Conservation (phyloP, 1,140 invertebrate genomes). For the Meloidogyne floridensis region DNA sequence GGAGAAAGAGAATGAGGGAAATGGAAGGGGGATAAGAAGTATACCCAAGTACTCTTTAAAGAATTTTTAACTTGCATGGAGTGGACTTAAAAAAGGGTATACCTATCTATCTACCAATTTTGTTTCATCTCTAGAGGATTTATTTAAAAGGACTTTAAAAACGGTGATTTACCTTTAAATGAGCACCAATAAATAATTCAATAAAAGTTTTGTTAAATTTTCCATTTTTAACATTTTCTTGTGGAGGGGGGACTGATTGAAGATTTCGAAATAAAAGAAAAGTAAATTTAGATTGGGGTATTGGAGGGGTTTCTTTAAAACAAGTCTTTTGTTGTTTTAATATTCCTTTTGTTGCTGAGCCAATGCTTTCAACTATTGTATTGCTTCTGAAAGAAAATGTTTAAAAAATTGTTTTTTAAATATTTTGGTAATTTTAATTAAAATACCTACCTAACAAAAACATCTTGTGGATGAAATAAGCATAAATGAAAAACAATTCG, state of each 20-base stretch:
- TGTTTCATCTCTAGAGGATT: too few species aligned
- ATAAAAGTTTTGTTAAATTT: constrained; percentile 6
- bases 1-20: too few species aligned
- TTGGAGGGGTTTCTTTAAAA: constrained; percentile 27
- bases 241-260: constrained; percentile 2
- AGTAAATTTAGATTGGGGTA: constrained; percentile 27
- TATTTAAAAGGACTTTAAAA: not conserved
- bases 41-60: too few species aligned
- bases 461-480: constrained; percentile 19
- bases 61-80: too few species aligned
- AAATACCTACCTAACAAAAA: constrained; percentile 17
- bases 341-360: not conserved
- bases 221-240: not conserved
- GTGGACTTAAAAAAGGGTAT: too few species aligned
- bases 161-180: constrained; percentile 10
- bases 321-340: constrained; percentile 20
- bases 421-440: not conserved
- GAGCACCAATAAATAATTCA: constrained; percentile 34
- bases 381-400: constrained; percentile 32
- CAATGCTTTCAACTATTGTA: constrained; percentile 11
- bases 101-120: too few species aligned
- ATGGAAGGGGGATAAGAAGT: too few species aligned
- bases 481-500: constrained; percentile 17
- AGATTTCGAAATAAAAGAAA: constrained; percentile 39
- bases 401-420: not conserved